phyloP scores from a whole-genome alignment of 2,113 vertebrate genomes.

The Oncorhynchus mykiss region DNA sequence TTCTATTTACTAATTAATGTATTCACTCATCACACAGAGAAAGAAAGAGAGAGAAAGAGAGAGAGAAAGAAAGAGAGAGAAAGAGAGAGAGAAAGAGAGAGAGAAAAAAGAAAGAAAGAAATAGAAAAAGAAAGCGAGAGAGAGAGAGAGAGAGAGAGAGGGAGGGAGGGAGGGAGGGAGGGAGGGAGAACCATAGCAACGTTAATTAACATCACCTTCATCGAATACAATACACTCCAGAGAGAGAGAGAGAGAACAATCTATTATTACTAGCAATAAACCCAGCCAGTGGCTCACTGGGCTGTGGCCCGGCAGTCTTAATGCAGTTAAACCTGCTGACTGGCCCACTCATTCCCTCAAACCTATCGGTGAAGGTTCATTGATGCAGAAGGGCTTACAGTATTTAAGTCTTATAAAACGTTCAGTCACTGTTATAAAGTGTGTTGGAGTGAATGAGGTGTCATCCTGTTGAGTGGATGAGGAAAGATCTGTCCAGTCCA shows the following conservation, averaged over 20 bases:
- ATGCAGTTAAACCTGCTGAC: conserved; percentile 28
- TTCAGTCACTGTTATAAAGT: too few species aligned
- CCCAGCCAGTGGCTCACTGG: conserved; percentile 6
- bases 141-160: conserved; percentile 16
- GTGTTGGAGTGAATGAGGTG: too few species aligned
- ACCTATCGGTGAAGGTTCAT: too few species aligned
- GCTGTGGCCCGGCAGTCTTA: conserved; percentile 25
- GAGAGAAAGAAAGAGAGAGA: conserved; percentile 10
- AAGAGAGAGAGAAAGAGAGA: conserved; percentile 18
- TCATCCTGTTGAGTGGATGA: background rate
- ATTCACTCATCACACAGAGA: conserved; percentile 10
- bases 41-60: conserved; percentile 31
- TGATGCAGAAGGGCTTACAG: too few species aligned
- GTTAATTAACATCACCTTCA: conserved; percentile 45
- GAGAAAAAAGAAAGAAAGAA: conserved; percentile 26
- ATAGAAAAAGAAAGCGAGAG: conserved; percentile 24
- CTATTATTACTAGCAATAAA: conserved; percentile 51
- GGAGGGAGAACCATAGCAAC: conserved; percentile 22
- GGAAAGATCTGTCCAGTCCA: background rate
- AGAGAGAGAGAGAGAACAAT: conserved; percentile 39
- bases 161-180: conserved; percentile 21
- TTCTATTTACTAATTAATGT: background rate
- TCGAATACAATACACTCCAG: conserved; percentile 43
- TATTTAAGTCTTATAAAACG: background rate
- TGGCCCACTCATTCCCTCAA: conserved; percentile 11